Evolutionary conservation across 2,797 vertebrate species (phyloP).

Genomic region (Rhinogobio ventralis): DNA sequence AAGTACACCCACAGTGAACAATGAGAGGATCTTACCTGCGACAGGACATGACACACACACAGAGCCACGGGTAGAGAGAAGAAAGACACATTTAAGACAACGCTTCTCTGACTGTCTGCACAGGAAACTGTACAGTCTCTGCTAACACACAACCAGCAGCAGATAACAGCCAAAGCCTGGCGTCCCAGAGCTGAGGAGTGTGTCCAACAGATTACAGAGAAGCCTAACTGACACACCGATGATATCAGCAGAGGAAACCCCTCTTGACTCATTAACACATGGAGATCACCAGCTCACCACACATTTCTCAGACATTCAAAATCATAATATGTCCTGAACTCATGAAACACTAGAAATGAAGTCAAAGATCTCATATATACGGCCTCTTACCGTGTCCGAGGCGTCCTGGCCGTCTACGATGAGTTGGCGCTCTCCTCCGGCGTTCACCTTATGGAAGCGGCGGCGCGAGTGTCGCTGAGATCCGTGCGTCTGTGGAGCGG

Average conservation of each 20-base stretch:
- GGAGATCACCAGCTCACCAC: not conserved
- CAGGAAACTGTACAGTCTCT: not conserved
- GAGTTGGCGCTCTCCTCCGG: conserved; percentile 86
- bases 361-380: too few relatives aligned
- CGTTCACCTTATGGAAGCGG: conserved; percentile 88
- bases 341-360: not conserved
- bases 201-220: conserved; percentile 70
- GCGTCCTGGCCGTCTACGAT: conserved; percentile 87
- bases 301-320: not conserved
- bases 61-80: not conserved
- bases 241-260: conserved; percentile 68
- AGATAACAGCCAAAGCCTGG: not conserved
- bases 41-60: not conserved
- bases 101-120: not conserved
- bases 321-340: not conserved
- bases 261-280: not conserved
- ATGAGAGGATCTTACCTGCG: not conserved
- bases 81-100: not conserved
- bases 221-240: conserved; percentile 75
- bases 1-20: not conserved
- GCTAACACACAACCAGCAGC: not conserved
- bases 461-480: conserved; percentile 84
- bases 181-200: conserved; percentile 26
- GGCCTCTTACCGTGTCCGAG: conserved; percentile 82
- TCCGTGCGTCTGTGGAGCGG: conserved; percentile 41